These are phyloP conservation scores for Gulo gulo DNA, from an alignment of 2,113 vertebrate species.

Conservation along the genomic window DNA sequence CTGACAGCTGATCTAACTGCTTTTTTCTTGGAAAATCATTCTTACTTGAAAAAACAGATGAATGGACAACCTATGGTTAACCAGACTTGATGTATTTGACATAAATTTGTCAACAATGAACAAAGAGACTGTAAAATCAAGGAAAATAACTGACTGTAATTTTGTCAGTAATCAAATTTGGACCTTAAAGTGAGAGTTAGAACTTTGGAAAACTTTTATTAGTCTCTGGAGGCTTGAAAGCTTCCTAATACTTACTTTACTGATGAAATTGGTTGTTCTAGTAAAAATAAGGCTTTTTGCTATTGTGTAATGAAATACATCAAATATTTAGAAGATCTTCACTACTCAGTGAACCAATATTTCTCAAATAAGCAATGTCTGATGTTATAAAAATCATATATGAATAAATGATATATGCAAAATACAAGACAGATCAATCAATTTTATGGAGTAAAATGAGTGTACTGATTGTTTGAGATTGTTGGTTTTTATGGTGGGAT, in stretches of 20 bases:
- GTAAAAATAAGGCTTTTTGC: not conserved
- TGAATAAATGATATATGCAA: not conserved
- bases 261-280: not conserved
- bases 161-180: not conserved
- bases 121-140: not conserved
- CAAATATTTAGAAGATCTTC: not conserved
- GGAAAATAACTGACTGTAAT: not conserved
- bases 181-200: not conserved
- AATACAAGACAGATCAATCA: not conserved
- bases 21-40: not conserved
- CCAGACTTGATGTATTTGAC: not conserved
- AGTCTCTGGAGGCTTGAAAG: not conserved
- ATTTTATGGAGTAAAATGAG: not conserved
- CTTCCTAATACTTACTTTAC: not conserved
- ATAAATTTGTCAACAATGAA: not conserved
- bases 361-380: not conserved
- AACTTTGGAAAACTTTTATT: not conserved
- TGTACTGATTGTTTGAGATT: not conserved
- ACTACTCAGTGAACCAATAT: not conserved
- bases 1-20: not conserved
- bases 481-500: not conserved
- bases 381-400: not conserved
- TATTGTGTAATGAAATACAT: not conserved
- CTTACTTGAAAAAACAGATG: not conserved
- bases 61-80: not conserved